Percentiles rank a stretch among this genome's conserved stretches.
Evolutionary conservation across 23 tunicate species (phyloP).

Genomic region (Phallusia fumigata): DNA sequence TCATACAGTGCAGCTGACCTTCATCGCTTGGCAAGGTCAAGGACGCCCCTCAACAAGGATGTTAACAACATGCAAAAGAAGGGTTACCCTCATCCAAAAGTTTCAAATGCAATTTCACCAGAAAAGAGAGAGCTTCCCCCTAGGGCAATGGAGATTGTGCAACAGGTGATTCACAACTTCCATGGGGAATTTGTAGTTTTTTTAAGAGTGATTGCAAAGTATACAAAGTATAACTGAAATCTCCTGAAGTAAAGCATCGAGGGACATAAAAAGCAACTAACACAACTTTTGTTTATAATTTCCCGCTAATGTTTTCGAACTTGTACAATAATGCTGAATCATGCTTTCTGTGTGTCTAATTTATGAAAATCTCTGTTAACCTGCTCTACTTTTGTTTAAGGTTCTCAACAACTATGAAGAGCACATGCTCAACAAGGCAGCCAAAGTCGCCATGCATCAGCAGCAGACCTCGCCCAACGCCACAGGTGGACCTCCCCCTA

Average conservation of each 20-base stretch:
- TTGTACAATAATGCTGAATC: neutral
- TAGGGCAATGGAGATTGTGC: slow-evolving; percentile 81
- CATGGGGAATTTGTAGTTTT: too few relatives aligned
- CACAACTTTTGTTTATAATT: too few relatives aligned
- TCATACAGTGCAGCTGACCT: neutral
- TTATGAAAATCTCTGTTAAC: neutral
- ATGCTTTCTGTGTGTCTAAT: neutral
- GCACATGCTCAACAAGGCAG: slow-evolving; percentile 39
- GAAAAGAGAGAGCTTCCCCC: slow-evolving; percentile 31
- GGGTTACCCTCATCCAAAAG: neutral
- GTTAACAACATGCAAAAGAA: neutral
- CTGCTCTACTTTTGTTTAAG: slow-evolving; percentile 17
- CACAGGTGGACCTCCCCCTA: neutral
- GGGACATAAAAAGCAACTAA: neutral
- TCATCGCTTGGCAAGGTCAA: neutral
- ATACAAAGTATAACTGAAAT: too few relatives aligned
- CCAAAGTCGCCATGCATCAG: neutral
- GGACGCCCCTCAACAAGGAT: neutral
- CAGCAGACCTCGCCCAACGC: neutral
- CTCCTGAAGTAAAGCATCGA: too few relatives aligned
- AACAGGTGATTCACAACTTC: slow-evolving; percentile 48
- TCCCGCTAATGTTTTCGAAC: too few relatives aligned
- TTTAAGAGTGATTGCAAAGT: too few relatives aligned
- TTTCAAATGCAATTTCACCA: neutral
- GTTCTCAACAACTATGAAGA: slow-evolving; percentile 72